Percentiles rank a stretch among this genome's conserved stretches.
phyloP scores from a whole-genome alignment of 2,113 vertebrate genomes.

The Microtus pennsylvanicus region DNA sequence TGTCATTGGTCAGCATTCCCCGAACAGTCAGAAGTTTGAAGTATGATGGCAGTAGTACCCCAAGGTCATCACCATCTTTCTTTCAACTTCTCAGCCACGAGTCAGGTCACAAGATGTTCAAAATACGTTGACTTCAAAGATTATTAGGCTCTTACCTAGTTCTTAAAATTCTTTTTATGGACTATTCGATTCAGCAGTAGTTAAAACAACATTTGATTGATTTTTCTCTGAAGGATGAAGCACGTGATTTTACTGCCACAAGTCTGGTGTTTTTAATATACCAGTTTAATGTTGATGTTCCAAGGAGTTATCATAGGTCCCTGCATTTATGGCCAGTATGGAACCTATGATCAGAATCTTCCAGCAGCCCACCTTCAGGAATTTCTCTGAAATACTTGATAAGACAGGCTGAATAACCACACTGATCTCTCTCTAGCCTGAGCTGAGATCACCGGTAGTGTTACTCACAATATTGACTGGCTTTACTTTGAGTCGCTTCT shows the following conservation, averaged over 20 bases:
- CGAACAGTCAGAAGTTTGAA: slow-evolving; percentile 14
- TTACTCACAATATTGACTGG: not conserved
- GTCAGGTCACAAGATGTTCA: not conserved
- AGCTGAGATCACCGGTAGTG: not conserved
- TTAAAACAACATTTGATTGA: slow-evolving; percentile 50
- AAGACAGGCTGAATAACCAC: not conserved
- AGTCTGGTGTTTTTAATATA: slow-evolving; percentile 27
- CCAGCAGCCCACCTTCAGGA: not conserved
- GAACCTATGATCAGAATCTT: not conserved
- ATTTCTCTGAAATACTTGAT: slow-evolving; percentile 35
- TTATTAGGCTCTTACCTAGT: not conserved
- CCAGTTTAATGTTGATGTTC: slow-evolving; percentile 2
- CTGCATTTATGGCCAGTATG: not conserved
- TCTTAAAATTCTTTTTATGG: not conserved
- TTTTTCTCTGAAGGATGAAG: slow-evolving; percentile 52
- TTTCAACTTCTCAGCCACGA: slow-evolving; percentile 56
- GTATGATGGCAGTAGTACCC: slow-evolving; percentile 1
- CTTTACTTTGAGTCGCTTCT: slow-evolving; percentile 17
- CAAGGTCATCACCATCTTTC: slow-evolving; percentile 25
- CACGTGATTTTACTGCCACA: not conserved
- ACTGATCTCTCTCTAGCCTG: not conserved
- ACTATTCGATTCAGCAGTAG: not conserved
- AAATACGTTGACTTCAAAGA: slow-evolving; percentile 31
- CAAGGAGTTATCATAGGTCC: not conserved
- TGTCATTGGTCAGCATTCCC: slow-evolving; percentile 17